These are phyloP conservation scores for Calyptomena viridis DNA, from an alignment of 2,113 vertebrate genomes.

Conservation along the genomic window DNA sequence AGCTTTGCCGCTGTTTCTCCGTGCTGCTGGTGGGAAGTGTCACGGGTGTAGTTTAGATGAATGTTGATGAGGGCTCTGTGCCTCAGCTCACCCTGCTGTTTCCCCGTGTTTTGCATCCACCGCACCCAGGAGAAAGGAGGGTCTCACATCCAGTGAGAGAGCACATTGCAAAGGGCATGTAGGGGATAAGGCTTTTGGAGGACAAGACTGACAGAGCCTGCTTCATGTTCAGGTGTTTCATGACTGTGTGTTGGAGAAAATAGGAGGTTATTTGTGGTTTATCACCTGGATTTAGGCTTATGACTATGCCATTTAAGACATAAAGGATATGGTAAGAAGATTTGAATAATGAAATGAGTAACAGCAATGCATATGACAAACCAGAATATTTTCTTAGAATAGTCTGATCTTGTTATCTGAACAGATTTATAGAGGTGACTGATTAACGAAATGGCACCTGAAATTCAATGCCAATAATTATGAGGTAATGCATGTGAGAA, in stretches of 20 bases:
- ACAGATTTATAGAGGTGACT: not conserved
- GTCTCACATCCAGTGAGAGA: not conserved
- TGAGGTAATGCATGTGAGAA: not conserved
- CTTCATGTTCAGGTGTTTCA: not conserved
- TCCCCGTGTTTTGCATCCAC: not conserved
- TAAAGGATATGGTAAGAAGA: not conserved
- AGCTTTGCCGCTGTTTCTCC: not conserved
- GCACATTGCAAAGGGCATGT: rapidly evolving
- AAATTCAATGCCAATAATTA: not conserved
- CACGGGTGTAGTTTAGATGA: not conserved
- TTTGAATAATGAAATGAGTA: not conserved
- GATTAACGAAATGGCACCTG: not conserved
- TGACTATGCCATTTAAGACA: not conserved
- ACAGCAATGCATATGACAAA: not conserved
- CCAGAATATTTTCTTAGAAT: not conserved
- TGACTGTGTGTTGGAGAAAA: not conserved
- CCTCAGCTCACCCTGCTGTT: rapidly evolving
- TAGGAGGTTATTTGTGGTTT: not conserved
- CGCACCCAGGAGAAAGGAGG: not conserved
- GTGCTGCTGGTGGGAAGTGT: not conserved
- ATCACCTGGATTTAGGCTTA: not conserved
- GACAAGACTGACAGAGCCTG: not conserved
- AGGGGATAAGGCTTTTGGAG: not conserved
- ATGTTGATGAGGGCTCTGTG: not conserved
- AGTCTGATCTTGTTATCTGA: not conserved